These are phyloP conservation scores for Galaxias olidus DNA, from an alignment of 2,797 vertebrate species.

Conservation along the genomic window DNA sequence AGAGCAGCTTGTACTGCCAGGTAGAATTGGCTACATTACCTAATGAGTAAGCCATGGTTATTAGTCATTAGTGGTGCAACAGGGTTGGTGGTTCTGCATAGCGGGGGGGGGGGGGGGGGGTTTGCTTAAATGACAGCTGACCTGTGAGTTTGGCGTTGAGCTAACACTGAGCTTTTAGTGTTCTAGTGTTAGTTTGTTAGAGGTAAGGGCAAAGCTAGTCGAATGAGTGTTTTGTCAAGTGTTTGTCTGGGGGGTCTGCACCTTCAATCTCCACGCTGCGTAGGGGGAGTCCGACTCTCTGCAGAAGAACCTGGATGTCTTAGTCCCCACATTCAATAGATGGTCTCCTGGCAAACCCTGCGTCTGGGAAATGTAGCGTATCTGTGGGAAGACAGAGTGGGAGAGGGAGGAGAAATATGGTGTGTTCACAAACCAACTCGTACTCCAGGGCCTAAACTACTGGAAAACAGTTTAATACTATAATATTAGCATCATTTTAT, in stretches of 20 bases:
- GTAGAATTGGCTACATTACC: too few species aligned
- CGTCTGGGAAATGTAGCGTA: constrained; percentile 99
- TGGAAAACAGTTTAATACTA: background rate
- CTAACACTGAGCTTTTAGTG: background rate
- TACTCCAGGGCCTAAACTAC: too few species aligned
- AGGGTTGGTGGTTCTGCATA: constrained; percentile 2
- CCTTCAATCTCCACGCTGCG: constrained; percentile 95
- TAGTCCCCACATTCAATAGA: constrained; percentile 91
- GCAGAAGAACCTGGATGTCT: constrained; percentile 95
- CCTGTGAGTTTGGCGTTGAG: background rate
- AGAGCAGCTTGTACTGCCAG: too few species aligned
- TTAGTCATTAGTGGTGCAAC: background rate
- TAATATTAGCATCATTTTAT: constrained; percentile 5
- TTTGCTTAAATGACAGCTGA: constrained; percentile 7
- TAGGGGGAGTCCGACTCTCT: constrained; percentile 89
- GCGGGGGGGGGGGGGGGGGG: constrained; percentile 6
- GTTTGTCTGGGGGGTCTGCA: constrained; percentile 55
- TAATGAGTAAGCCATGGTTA: too few species aligned
- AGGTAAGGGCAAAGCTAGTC: background rate
- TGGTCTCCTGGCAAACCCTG: constrained; percentile 95
- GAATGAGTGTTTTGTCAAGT: background rate
- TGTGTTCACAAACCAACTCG: too few species aligned
- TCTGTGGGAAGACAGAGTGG: constrained; percentile 71
- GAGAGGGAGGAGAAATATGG: background rate
- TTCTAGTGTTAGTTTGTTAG: background rate